A percentile compares a stretch with the other conserved stretches of the same genome.
phyloP scores from a whole-genome alignment of 2,797 vertebrate species.

The Petrocephalus schoutedeni region DNA sequence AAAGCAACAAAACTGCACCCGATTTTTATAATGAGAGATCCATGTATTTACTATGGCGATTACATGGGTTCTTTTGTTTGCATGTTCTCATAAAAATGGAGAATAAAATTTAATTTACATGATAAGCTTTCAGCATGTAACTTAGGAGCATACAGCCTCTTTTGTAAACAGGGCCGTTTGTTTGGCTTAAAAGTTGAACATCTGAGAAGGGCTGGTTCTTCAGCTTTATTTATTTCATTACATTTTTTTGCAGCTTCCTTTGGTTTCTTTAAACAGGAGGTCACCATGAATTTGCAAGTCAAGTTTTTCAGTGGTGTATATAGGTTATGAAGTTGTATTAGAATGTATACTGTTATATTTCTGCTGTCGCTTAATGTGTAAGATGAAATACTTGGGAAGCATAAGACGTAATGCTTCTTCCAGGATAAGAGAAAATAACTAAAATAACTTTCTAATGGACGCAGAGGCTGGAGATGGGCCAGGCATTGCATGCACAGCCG shows the following conservation, averaged over 20 bases:
- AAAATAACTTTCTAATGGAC: neutral
- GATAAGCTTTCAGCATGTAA: neutral
- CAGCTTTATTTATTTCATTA: neutral
- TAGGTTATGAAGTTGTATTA: neutral
- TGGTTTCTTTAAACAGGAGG: neutral
- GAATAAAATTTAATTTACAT: neutral
- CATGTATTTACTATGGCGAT: neutral
- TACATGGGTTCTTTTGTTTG: neutral
- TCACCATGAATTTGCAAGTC: neutral
- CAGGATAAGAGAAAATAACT: neutral
- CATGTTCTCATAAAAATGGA: neutral
- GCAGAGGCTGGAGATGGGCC: neutral
- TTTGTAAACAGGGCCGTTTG: neutral
- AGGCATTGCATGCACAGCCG: neutral
- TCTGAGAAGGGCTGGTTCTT: too few relatives aligned
- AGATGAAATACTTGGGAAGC: neutral
- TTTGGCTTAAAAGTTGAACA: neutral
- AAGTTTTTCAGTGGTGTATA: neutral
- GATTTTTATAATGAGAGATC: neutral
- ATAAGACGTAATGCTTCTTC: neutral
- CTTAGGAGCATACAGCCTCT: neutral
- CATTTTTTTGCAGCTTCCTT: neutral
- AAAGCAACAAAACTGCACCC: neutral
- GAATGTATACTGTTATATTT: neutral
- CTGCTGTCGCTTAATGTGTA: neutral